Evolutionary conservation across 2,113 vertebrate genomes (phyloP), one percentile per base, ranked within the genome.

Genomic region (Bubo scandiacus): DNA sequence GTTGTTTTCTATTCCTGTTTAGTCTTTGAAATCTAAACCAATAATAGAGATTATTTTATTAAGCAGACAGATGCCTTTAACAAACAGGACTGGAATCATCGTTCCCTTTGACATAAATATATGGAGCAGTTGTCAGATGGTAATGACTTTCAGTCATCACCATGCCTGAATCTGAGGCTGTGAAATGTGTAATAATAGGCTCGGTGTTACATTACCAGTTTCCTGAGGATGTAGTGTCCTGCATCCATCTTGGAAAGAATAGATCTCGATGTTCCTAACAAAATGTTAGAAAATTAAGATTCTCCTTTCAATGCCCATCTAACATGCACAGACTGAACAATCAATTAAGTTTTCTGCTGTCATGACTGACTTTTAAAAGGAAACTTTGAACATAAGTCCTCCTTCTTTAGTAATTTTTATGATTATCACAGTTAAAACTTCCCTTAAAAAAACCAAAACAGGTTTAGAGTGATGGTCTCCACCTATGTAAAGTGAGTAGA

Each of bases 221-320:
- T 95, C 95, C 90, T 94, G 90, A 97, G 91, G 92, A 74, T 88
- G 91, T 65, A 97, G 90, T 79, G 55, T 36, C 81, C 83, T 89
- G 72, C 96, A 97, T 97, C 95, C 94, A 81, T 95, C 96, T 95
- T 95, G 91, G 81, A 82, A 96, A 97, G 87, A 96, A 90, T 63
- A 97, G 92, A 97, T 96, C 92, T 95, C 59, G 40, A 94, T 96
- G 88, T 92, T 97, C 84, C 55, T 93, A 92, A 81, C 77, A 96
- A 98, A 97, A 98, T 86, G 90, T 92, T 97, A 97, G 95, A 97
- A 97, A 98, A 98, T 97, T 97, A 98, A 97, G 92, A 97, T 97
- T 98, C 95, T 92, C 66, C 72, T 95, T 97, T 96, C 91, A 94
- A 51, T 74, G 80, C 70, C 92, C 70, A 92, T 68, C 85, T 91